Conservation (phyloP, 2,797 vertebrate genomes). For the Danio albolineatus region DNA sequence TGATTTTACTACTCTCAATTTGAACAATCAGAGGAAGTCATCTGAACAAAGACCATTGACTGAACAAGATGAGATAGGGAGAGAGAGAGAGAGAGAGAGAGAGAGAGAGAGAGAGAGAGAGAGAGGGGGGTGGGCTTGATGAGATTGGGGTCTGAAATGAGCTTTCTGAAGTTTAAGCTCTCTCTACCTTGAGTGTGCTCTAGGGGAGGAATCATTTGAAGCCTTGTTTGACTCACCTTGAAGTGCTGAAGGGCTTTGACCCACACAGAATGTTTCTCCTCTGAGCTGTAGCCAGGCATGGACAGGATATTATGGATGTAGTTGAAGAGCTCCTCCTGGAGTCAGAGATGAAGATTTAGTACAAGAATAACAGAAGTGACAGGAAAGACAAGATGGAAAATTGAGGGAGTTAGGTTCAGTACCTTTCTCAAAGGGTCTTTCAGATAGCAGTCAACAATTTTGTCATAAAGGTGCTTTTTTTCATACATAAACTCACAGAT, state of each 20-base stretch:
- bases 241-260: constrained; percentile 86
- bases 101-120: neutral
- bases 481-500: constrained; percentile 98
- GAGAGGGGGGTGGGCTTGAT: neutral
- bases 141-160: constrained; percentile 8
- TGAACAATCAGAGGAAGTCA: constrained; percentile 12
- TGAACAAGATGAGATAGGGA: neutral
- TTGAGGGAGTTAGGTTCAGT: constrained; percentile 4
- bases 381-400: neutral
- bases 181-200: constrained; percentile 1
- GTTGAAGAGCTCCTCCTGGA: constrained; percentile 91
- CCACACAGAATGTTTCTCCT: constrained; percentile 89
- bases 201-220: neutral
- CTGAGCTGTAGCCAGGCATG: constrained; percentile 88
- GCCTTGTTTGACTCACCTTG: constrained; percentile 76
- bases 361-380: neutral
- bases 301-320: constrained; percentile 95
- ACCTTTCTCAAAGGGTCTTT: constrained; percentile 92
- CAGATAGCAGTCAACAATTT: constrained; percentile 92
- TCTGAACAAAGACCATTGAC: constrained; percentile 8
- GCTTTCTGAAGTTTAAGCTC: constrained; percentile 3
- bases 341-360: constrained; percentile 23
- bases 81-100: neutral
- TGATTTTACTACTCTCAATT: neutral
- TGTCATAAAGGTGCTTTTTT: constrained; percentile 88